Conservation (phyloP, 1,140 invertebrate genomes). For the Lordiphosa stackelbergi region DNA sequence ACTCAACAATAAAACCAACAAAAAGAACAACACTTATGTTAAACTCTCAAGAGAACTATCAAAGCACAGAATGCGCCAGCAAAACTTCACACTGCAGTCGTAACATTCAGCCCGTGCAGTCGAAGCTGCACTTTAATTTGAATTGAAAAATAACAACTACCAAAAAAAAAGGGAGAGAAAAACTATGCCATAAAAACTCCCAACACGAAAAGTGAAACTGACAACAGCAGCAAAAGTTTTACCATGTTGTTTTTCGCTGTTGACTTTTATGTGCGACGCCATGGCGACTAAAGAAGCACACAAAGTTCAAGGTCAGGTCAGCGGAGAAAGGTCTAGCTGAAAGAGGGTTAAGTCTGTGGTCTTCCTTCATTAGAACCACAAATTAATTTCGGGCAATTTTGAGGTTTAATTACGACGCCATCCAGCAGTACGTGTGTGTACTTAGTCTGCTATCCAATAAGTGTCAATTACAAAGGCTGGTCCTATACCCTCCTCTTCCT, state of each 20-base stretch:
- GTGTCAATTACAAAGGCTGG: slow-evolving; percentile 36
- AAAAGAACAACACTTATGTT: slow-evolving; percentile 3
- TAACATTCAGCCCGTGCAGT: slow-evolving; percentile 21
- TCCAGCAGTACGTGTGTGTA: slow-evolving; percentile 18
- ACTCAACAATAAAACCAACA: neutral
- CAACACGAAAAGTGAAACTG: slow-evolving; percentile 63
- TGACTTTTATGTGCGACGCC: slow-evolving; percentile 42
- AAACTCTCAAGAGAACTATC: slow-evolving; percentile 1
- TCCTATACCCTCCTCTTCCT: neutral
- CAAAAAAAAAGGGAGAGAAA: slow-evolving; percentile 14
- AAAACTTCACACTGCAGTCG: slow-evolving; percentile 24
- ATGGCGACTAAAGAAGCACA: slow-evolving; percentile 25
- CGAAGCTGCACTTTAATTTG: slow-evolving; percentile 43
- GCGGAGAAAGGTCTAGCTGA: slow-evolving; percentile 9
- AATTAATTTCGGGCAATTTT: slow-evolving; percentile 9
- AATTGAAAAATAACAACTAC: slow-evolving; percentile 38
- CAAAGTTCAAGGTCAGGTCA: slow-evolving; percentile 59
- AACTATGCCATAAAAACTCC: slow-evolving; percentile 3
- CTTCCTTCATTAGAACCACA: slow-evolving; percentile 18
- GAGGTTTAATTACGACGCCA: neutral
- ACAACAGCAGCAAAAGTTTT: slow-evolving; percentile 48
- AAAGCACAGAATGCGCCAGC: slow-evolving; percentile 2
- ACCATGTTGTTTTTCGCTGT: slow-evolving; percentile 18
- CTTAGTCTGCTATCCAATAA: slow-evolving; percentile 52
- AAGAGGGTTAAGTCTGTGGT: slow-evolving; percentile 4